phyloP scores from a whole-genome alignment of 2,113 vertebrate genomes.

The Peromyscus californicus region DNA sequence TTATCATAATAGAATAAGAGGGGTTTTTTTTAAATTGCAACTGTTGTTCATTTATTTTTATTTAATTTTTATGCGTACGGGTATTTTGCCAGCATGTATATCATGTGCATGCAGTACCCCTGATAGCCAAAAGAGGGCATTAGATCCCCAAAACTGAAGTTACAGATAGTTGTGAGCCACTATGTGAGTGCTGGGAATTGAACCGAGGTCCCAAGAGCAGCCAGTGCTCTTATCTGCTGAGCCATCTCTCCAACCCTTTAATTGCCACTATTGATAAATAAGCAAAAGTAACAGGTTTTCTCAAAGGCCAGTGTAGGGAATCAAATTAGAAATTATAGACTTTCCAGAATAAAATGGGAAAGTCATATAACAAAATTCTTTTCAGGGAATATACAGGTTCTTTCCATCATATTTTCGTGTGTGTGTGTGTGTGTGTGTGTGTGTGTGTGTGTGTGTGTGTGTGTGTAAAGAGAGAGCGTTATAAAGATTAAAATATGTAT shows the following conservation, averaged over 20 bases:
- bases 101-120: not conserved
- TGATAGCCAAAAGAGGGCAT: not conserved
- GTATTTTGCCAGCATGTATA: not conserved
- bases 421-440: not conserved
- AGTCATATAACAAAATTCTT: slow-evolving; percentile 12
- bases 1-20: slow-evolving; percentile 42
- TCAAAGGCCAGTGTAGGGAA: slow-evolving; percentile 32
- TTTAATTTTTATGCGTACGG: not conserved
- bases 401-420: slow-evolving; percentile 47
- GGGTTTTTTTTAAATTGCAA: not conserved
- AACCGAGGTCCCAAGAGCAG: not conserved
- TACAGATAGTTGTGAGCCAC: not conserved
- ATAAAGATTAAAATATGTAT: slow-evolving; percentile 50
- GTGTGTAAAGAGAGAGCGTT: not conserved
- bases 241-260: not conserved
- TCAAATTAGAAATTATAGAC: slow-evolving; percentile 23
- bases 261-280: slow-evolving; percentile 38
- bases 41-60: not conserved
- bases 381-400: not conserved
- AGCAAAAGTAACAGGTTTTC: slow-evolving; percentile 28
- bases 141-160: not conserved
- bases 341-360: not conserved
- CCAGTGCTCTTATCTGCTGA: not conserved
- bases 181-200: not conserved
- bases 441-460: not conserved